Evolutionary conservation across 2,113 vertebrate species (phyloP).

Genomic region (Pteronura brasiliensis): DNA sequence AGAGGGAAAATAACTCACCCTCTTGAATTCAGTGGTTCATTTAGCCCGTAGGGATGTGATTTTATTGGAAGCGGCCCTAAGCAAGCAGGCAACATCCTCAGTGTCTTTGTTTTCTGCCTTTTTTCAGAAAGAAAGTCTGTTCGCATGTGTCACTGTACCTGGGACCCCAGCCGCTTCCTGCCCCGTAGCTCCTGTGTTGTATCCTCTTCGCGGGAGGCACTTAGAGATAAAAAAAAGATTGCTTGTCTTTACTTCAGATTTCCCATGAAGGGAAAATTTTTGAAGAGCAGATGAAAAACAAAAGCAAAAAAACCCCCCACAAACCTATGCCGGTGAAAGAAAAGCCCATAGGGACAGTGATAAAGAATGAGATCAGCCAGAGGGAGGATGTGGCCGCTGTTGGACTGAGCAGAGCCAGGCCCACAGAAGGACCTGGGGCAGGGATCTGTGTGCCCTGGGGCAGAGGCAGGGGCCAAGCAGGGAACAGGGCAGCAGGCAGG

Average conservation of each 20-base stretch:
- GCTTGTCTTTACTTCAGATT: background rate
- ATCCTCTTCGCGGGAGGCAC: background rate
- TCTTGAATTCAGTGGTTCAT: constrained; percentile 12
- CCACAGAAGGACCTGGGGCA: no score
- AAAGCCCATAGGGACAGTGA: background rate
- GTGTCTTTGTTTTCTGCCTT: constrained; percentile 36
- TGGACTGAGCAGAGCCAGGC: background rate
- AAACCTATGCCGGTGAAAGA: background rate
- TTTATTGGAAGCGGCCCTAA: background rate
- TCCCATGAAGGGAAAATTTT: background rate
- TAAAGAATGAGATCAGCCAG: background rate
- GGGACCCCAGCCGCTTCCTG: background rate
- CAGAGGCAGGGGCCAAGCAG: background rate
- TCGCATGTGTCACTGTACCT: background rate
- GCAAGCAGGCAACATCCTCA: background rate
- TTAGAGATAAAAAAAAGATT: background rate
- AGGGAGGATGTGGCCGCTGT: background rate
- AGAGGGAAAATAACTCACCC: background rate
- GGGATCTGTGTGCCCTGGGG: background rate
- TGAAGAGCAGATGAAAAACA: background rate
- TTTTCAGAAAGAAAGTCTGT: background rate
- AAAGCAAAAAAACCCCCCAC: background rate
- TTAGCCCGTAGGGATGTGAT: constrained; percentile 25
- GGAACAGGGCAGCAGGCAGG: no score
- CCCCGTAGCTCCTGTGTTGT: background rate